Evolutionary conservation across 1,140 invertebrate genomes (phyloP).

Genomic region (Panulirus ornatus): DNA sequence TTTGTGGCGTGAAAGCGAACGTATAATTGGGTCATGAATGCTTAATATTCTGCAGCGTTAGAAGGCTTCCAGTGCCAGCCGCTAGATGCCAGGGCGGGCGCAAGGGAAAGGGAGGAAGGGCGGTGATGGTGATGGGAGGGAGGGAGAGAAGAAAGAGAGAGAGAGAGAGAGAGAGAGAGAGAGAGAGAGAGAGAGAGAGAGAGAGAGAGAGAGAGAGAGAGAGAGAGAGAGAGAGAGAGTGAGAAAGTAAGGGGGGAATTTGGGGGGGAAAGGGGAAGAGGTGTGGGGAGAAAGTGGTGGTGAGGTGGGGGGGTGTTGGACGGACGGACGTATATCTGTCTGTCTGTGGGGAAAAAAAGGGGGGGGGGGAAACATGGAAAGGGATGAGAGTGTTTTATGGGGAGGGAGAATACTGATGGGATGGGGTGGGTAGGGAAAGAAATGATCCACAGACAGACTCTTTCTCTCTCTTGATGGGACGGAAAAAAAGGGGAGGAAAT

Average conservation of each 20-base stretch:
- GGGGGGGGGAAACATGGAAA: background rate
- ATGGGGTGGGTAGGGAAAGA: background rate
- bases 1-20: constrained; percentile 57
- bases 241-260: background rate
- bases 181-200: background rate
- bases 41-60: constrained; percentile 46
- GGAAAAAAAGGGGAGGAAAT: background rate
- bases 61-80: background rate
- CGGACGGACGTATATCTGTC: too few relatives aligned
- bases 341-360: background rate
- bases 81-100: background rate
- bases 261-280: background rate
- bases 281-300: background rate
- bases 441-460: background rate
- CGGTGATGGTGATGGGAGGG: background rate
- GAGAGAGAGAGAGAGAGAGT: too few relatives aligned
- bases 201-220: background rate
- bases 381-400: background rate
- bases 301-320: background rate
- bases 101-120: background rate
- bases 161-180: background rate
- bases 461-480: too few relatives aligned
- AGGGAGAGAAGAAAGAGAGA: background rate
- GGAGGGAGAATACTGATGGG: background rate
- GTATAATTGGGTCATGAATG: constrained; percentile 64